These are phyloP conservation scores for Sparus aurata DNA, from an alignment of 2,797 vertebrate genomes.

Conservation along the genomic window DNA sequence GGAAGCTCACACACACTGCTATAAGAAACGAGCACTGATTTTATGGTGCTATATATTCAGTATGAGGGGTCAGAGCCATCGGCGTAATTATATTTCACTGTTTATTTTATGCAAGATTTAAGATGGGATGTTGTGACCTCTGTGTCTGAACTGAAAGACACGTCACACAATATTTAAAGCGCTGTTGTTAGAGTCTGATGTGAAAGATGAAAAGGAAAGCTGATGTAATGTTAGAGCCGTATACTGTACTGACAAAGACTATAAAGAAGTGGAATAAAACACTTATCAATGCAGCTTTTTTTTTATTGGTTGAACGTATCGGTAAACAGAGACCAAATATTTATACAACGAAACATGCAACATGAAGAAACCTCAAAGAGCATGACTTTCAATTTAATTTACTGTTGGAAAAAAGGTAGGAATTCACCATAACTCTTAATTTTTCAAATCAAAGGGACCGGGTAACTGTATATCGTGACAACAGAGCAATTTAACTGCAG, in stretches of 20 bases:
- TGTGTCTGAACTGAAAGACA: slow-evolving; percentile 14
- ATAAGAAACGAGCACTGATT: slow-evolving; percentile 46
- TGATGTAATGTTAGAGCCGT: slow-evolving; percentile 19
- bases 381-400: slow-evolving; percentile 5
- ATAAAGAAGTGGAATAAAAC: slow-evolving; percentile 29
- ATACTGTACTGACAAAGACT: slow-evolving; percentile 8
- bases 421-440: not conserved
- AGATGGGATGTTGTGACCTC: slow-evolving; percentile 29
- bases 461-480: slow-evolving; percentile 3
- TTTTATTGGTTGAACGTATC: slow-evolving; percentile 26
- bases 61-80: slow-evolving; percentile 51
- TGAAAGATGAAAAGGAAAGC: slow-evolving; percentile 20
- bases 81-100: slow-evolving; percentile 53
- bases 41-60: slow-evolving; percentile 61
- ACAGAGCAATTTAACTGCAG: slow-evolving; percentile 33
- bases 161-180: slow-evolving; percentile 26
- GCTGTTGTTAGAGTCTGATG: slow-evolving; percentile 13
- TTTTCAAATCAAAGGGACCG: slow-evolving; percentile 9
- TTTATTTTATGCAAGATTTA: slow-evolving; percentile 53
- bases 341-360: slow-evolving; percentile 38
- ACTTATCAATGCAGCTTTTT: slow-evolving; percentile 41
- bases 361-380: slow-evolving; percentile 37
- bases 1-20: slow-evolving; percentile 25
- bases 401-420: not conserved
- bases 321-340: slow-evolving; percentile 65